These are phyloP conservation scores for Hippopotamyrus pictus DNA, from an alignment of 2,797 vertebrate genomes.

Conservation along the genomic window DNA sequence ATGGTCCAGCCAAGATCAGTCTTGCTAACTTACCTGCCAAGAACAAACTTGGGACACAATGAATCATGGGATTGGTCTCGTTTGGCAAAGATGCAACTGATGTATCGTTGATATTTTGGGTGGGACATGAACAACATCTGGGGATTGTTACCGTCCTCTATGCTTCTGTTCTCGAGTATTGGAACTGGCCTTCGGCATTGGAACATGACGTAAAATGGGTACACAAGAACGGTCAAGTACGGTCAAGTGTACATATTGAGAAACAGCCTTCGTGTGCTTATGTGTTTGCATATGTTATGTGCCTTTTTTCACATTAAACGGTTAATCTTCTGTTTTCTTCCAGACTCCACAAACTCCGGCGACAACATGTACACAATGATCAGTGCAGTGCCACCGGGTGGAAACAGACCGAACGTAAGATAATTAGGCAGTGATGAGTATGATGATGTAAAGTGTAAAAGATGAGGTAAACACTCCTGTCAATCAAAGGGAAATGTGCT, in stretches of 20 bases:
- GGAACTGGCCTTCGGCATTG: not conserved
- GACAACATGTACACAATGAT: constrained; percentile 99
- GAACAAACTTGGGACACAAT: not conserved
- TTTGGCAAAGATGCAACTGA: not conserved
- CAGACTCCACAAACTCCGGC: constrained; percentile 96
- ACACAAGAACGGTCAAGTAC: not conserved
- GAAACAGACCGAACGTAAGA: constrained; percentile 91
- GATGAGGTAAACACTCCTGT: not conserved
- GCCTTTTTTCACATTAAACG: not conserved
- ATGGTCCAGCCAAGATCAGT: not conserved
- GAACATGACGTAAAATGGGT: not conserved
- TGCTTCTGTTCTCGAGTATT: not conserved
- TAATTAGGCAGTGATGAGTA: constrained; percentile 11
- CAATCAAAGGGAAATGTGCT: not conserved
- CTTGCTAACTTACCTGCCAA: not conserved
- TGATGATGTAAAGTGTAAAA: not conserved
- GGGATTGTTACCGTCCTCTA: not conserved
- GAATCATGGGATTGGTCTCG: not conserved
- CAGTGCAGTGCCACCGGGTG: constrained; percentile 87
- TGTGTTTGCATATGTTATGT: not conserved
- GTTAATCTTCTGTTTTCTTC: constrained; percentile 23
- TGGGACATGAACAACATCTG: not conserved
- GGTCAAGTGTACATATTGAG: not conserved
- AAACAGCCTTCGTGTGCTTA: not conserved
- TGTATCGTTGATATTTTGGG: not conserved